Conservation (phyloP, 2,113 vertebrate species). For the Scalopus aquaticus region DNA sequence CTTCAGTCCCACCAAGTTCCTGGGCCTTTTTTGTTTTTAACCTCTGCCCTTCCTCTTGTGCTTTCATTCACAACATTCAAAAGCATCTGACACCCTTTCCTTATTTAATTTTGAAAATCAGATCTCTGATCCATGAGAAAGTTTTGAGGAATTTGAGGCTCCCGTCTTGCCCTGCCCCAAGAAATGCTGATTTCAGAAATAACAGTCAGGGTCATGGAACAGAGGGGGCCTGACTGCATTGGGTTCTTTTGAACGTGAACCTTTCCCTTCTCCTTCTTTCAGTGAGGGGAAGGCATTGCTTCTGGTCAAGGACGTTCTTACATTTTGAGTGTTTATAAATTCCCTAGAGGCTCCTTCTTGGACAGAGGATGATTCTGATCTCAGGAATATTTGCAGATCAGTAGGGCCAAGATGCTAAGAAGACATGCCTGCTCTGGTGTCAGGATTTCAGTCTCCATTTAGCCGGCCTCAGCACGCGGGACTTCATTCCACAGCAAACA, state of each 20-base stretch:
- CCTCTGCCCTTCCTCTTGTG: neutral
- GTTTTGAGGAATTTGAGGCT: too few species aligned
- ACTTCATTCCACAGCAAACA: neutral
- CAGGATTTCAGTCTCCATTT: neutral
- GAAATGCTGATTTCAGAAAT: neutral
- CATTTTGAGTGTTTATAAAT: neutral
- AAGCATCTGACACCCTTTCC: neutral
- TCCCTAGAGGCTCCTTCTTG: neutral
- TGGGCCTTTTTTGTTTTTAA: neutral
- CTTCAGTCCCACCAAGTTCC: neutral
- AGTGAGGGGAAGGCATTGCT: neutral
- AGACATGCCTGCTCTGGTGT: neutral
- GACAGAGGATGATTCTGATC: neutral
- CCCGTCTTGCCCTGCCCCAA: too few species aligned
- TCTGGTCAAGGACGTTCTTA: neutral
- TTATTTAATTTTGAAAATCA: neutral
- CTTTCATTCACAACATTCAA: neutral
- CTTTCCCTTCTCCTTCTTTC: neutral
- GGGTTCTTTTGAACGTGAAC: neutral
- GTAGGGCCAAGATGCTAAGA: neutral
- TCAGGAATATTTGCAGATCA: neutral
- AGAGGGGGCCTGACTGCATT: too few species aligned
- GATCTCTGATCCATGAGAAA: neutral
- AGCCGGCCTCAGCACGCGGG: accelerated
- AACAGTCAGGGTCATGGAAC: neutral